Evolutionary conservation across 2,888 invertebrate genomes (phyloP).

Genomic region (Odontomyia ornata): DNA sequence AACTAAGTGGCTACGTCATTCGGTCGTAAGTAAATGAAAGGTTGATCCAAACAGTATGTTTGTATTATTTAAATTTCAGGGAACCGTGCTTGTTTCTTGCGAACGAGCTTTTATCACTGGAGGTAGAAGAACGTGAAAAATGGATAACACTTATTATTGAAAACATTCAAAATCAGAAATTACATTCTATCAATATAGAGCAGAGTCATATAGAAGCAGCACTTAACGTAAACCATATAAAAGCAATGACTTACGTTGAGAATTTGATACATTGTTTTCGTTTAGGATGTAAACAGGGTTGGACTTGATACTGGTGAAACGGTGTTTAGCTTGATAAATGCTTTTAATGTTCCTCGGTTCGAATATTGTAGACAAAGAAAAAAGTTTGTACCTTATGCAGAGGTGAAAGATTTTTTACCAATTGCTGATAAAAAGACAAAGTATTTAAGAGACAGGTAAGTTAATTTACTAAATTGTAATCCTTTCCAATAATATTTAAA

Average conservation of each 20-base stretch:
- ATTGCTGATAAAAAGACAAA: conserved; percentile 75
- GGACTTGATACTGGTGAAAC: conserved; percentile 77
- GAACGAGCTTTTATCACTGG: conserved; percentile 73
- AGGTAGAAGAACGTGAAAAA: conserved; percentile 70
- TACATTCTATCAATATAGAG: conserved; percentile 77
- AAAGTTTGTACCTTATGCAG: conserved; percentile 70
- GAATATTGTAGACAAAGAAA: conserved; percentile 80
- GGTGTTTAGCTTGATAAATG: conserved; percentile 80
- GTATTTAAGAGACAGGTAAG: conserved; percentile 72
- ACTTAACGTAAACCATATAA: conserved; percentile 67
- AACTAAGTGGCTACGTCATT: conserved; percentile 78
- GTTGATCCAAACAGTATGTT: neutral
- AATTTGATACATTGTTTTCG: neutral
- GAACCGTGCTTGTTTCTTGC: conserved; percentile 79
- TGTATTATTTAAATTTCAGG: conserved; percentile 60
- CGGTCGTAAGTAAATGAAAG: conserved; percentile 63
- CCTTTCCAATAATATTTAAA: too few species aligned
- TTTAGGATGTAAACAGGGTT: conserved; percentile 49
- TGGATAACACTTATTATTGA: conserved; percentile 80
- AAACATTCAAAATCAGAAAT: conserved; percentile 80
- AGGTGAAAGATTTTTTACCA: conserved; percentile 64
- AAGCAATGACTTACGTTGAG: neutral
- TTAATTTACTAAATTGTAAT: conserved; percentile 52
- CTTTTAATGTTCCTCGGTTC: conserved; percentile 82
- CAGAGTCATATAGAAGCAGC: conserved; percentile 77